Conservation (phyloP, 2,888 invertebrate species). For the Dicyrtoma fusca region DNA sequence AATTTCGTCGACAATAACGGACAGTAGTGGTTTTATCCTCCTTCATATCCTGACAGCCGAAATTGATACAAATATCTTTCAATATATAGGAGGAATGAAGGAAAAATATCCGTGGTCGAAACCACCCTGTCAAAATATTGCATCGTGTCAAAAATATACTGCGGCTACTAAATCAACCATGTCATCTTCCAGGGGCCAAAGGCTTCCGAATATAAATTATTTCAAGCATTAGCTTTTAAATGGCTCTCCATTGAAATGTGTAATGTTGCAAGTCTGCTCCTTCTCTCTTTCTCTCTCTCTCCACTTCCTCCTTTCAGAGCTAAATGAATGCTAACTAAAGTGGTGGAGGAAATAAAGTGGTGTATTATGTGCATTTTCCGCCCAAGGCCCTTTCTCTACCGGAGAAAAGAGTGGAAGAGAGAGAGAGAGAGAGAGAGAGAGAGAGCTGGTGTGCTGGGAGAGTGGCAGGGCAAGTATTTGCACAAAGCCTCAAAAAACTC, state of each 20-base stretch:
- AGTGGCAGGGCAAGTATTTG: conserved; percentile 44
- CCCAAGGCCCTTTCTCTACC: conserved; percentile 40
- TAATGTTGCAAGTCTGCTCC: conserved; percentile 29
- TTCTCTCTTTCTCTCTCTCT: conserved; percentile 1
- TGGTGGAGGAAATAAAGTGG: conserved; percentile 45
- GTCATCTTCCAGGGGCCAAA: conserved; percentile 39
- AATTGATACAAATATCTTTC: conserved; percentile 57
- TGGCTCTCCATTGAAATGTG: conserved; percentile 36
- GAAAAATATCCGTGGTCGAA: conserved; percentile 27
- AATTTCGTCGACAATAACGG: conserved; percentile 56
- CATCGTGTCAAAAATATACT: conserved; percentile 24
- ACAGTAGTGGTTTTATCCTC: conserved; percentile 55
- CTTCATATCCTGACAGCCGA: conserved; percentile 53
- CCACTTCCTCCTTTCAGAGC: conserved; percentile 7
- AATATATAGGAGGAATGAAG: conserved; percentile 18
- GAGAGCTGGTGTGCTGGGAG: conserved; percentile 9
- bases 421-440: conserved; percentile 13
- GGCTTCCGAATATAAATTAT: conserved; percentile 44
- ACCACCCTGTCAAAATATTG: conserved; percentile 34
- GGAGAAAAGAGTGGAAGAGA: conserved; percentile 28
- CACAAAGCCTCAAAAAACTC: conserved; percentile 44
- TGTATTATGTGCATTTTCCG: conserved; percentile 47
- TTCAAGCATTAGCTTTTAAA: conserved; percentile 43
- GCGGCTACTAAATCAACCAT: conserved; percentile 42
- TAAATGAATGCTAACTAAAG: conserved; percentile 45